Evolutionary conservation across 2,888 invertebrate genomes (phyloP), one percentile per base, ranked within the genome.

Genomic region (Laothoe populi): DNA sequence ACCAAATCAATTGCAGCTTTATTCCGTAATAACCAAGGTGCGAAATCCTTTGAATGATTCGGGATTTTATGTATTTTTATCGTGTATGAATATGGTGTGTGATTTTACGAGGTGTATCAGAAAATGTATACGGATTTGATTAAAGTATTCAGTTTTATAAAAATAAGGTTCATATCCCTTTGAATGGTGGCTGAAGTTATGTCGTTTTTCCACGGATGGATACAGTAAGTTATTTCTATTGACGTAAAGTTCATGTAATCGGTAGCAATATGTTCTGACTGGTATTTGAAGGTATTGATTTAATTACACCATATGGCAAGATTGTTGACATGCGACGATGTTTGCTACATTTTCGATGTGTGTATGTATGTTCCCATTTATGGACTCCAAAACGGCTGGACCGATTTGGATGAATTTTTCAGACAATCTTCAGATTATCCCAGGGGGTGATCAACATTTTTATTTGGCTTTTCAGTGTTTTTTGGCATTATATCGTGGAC

Each of bases 171-270:
- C 46, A 0, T n/a, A 63, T 57, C 68, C 10, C n/a, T 19, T 8
- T 63, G 40, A 1, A 7, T 16, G 11, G 11, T 23, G 4, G 2
- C 16, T 7, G 3, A 13, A 57, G 8, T 60, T 64, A 40, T 1
- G 57, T 23, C 60, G 45, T 66, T 58, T 48, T 64, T n/a, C 31
- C 24, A n/a, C 16, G 38, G 16, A 31, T 19, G 7, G 11, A 24
- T 21, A 44, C 44, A 19, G 46, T 59, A 57, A 62, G 67, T 67
- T 72, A 72, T 73, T 73, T 71, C 64, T 62, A 46, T 64, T 63
- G 66, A 64, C 64, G 64, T 44, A 35, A 38, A 31, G 63, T 63
- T 65, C 66, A 66, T 53, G 67, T 65, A 63, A 65, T 53, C 40
- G 23, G 46, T 23, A 46, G 31, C 31, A 31, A 8, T 10, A 19